These are phyloP conservation scores for Plodia interpunctella DNA, from an alignment of 1,140 invertebrate genomes.

Conservation along the genomic window DNA sequence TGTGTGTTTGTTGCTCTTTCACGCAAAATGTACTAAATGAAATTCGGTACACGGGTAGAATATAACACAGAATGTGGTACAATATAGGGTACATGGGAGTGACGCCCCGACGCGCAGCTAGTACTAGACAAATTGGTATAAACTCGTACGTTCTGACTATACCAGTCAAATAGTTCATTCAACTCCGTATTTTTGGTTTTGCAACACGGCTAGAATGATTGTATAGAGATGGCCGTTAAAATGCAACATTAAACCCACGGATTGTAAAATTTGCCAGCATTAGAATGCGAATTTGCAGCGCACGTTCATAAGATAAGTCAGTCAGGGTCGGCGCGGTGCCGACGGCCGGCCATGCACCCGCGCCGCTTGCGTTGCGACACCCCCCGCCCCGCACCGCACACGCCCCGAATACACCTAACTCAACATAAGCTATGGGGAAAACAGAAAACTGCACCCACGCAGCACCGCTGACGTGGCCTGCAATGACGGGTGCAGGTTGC, in stretches of 20 bases:
- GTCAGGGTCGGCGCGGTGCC: constrained; percentile 73
- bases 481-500: constrained; percentile 28
- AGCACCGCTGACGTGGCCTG: constrained; percentile 30
- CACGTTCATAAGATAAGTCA: constrained; percentile 74
- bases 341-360: constrained; percentile 72
- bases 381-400: constrained; percentile 29
- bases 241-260: constrained; percentile 34
- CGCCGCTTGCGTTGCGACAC: constrained; percentile 47
- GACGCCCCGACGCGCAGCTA: too few species aligned
- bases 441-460: constrained; percentile 48
- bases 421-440: constrained; percentile 46
- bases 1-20: too few species aligned
- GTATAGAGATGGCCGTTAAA: constrained; percentile 2
- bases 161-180: neutral
- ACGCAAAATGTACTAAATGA: too few species aligned
- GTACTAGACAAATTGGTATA: too few species aligned
- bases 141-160: too few species aligned
- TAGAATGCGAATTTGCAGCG: constrained; percentile 73
- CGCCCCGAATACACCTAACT: neutral
- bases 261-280: constrained; percentile 63
- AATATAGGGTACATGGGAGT: too few species aligned
- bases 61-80: too few species aligned
- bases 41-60: too few species aligned
- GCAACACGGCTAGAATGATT: neutral
- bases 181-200: neutral